A percentile compares a stretch with the other conserved stretches of the same genome.
Evolutionary conservation across 2,113 vertebrate species (phyloP).

Genomic region (Phrynosoma platyrhinos): DNA sequence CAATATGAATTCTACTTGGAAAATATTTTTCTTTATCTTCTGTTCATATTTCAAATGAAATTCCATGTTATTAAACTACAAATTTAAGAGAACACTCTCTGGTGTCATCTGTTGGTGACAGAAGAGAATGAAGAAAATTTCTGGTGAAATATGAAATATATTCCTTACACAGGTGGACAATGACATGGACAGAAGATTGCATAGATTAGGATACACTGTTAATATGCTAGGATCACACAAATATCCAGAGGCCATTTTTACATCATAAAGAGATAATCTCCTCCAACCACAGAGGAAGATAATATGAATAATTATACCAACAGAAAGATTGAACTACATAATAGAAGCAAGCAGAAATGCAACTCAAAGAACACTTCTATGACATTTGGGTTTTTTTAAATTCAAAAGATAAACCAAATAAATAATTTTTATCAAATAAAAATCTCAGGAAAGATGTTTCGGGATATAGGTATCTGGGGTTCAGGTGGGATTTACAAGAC

Average conservation of each 20-base stretch:
- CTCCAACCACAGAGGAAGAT: background rate
- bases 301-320: background rate
- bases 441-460: too few relatives aligned
- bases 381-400: too few relatives aligned
- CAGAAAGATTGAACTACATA: background rate
- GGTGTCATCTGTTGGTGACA: slow-evolving; percentile 16
- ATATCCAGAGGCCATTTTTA: background rate
- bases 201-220: background rate
- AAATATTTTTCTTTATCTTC: background rate
- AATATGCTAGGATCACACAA: background rate
- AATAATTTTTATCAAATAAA: too few relatives aligned
- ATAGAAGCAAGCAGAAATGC: background rate
- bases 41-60: background rate
- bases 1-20: background rate
- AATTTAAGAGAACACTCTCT: background rate
- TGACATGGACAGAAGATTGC: background rate
- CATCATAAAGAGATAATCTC: background rate
- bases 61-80: background rate
- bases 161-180: background rate
- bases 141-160: background rate
- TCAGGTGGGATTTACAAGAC: too few relatives aligned
- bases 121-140: slow-evolving; percentile 2
- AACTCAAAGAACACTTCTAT: too few relatives aligned
- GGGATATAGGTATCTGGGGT: too few relatives aligned
- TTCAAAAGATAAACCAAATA: too few relatives aligned